These are phyloP conservation scores for Orthonyx spaldingii DNA, from an alignment of 2,113 vertebrate species.

Conservation along the genomic window DNA sequence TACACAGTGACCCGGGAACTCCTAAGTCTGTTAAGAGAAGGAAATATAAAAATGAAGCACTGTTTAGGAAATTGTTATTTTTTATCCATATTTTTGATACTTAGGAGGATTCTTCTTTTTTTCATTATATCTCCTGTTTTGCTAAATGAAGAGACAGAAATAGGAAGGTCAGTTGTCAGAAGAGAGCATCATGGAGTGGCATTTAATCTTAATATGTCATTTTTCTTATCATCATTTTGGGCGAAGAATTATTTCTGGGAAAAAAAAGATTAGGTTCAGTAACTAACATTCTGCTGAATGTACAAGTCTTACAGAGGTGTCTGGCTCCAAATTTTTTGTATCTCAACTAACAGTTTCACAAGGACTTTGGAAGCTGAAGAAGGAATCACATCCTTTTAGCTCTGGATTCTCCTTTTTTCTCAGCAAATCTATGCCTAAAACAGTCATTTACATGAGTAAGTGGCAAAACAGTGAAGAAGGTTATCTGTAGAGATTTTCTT, in stretches of 20 bases:
- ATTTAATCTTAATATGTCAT: not conserved
- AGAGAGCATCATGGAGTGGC: not conserved
- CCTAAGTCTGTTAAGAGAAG: not conserved
- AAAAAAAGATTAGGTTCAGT: fast-evolving
- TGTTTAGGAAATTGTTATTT: not conserved
- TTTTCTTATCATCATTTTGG: not conserved
- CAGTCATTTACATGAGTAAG: not conserved
- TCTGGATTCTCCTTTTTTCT: not conserved
- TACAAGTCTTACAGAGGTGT: not conserved
- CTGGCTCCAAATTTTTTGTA: not conserved
- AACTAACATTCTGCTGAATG: not conserved
- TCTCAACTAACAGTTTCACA: not conserved
- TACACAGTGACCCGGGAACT: not conserved
- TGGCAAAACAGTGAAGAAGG: not conserved
- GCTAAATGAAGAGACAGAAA: not conserved
- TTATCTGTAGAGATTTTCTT: not conserved
- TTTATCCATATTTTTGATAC: not conserved
- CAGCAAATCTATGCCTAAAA: not conserved
- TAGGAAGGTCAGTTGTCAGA: not conserved
- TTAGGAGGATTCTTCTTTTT: not conserved
- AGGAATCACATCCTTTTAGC: not conserved
- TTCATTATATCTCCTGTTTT: not conserved
- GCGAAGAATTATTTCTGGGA: not conserved
- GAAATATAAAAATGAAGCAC: not conserved
- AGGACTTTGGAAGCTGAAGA: not conserved